Conservation (phyloP, 53 echinoderm and acorn worm species). For the Antedon mediterranea region DNA sequence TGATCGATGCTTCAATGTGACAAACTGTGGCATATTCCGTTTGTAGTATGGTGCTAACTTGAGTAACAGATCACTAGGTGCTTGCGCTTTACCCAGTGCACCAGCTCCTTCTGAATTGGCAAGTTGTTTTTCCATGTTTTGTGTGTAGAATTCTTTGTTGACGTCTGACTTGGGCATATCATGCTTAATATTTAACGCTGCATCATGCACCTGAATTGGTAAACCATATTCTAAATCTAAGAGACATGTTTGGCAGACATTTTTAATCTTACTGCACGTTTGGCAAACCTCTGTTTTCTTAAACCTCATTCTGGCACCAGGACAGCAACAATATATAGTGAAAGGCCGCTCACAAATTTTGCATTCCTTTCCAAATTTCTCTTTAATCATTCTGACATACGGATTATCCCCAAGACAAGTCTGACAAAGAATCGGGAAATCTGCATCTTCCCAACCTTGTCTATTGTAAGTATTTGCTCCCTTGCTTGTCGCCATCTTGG, state of each 20-base stretch:
- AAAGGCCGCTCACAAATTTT: constrained; percentile 95
- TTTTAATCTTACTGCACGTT: constrained; percentile 96
- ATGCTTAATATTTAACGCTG: constrained; percentile 81
- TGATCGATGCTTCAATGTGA: no score
- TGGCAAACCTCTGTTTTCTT: constrained; percentile 99
- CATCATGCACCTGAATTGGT: constrained; percentile 84
- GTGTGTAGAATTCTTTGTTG: constrained; percentile 94
- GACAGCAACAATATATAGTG: constrained; percentile 98
- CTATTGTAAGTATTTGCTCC: constrained; percentile 96
- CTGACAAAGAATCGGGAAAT: constrained; percentile 91
- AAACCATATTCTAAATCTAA: constrained; percentile 95
- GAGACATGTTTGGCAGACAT: constrained; percentile 91
- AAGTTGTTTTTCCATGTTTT: constrained; percentile 85
- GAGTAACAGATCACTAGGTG: constrained; percentile 82
- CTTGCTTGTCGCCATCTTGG: constrained; percentile 82
- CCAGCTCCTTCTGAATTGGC: constrained; percentile 79
- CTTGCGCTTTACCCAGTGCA: constrained; percentile 81
- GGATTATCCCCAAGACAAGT: constrained; percentile 98
- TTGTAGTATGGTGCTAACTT: constrained; percentile 98
- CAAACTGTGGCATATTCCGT: constrained; percentile 89
- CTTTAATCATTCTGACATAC: constrained; percentile 95
- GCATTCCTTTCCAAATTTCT: constrained; percentile 94
- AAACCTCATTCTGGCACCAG: constrained; percentile 96
- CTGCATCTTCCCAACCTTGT: constrained; percentile 96
- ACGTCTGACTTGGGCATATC: constrained; percentile 99